phyloP scores from a whole-genome alignment of 2,113 vertebrate genomes.

The Urocolius indicus region DNA sequence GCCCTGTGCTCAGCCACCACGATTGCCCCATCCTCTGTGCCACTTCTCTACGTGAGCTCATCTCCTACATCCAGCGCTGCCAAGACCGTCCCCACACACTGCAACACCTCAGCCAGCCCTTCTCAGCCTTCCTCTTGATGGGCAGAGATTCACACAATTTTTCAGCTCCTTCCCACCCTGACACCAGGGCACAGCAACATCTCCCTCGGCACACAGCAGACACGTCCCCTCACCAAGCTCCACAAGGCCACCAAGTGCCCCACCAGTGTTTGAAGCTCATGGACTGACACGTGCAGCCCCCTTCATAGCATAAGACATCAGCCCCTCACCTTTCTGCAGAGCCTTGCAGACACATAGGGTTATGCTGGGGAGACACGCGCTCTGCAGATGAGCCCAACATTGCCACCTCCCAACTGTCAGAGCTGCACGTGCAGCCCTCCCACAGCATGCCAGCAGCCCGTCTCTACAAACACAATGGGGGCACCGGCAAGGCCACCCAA shows the following conservation, averaged over 20 bases:
- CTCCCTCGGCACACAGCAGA: neutral
- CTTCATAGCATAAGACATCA: neutral
- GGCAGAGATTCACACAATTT: neutral
- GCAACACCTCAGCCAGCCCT: neutral
- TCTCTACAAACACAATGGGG: neutral
- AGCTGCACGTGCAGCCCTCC: neutral
- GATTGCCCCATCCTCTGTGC: neutral
- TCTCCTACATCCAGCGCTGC: rapidly evolving
- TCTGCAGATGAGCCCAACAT: neutral
- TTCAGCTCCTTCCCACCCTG: neutral
- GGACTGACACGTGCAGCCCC: neutral
- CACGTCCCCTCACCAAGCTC: rapidly evolving
- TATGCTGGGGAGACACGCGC: rapidly evolving
- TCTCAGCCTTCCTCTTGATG: neutral
- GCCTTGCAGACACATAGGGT: rapidly evolving
- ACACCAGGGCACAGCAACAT: rapidly evolving
- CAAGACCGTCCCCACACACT: neutral
- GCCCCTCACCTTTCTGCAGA: neutral
- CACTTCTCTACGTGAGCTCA: neutral
- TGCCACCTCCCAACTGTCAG: neutral
- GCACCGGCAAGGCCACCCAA: rapidly evolving
- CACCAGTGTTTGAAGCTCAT: neutral
- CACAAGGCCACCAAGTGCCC: neutral
- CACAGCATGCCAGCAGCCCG: rapidly evolving
- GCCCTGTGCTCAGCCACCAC: neutral